A percentile compares a stretch with the other conserved stretches of the same genome.
Evolutionary conservation across 2,797 vertebrate species (phyloP).

Genomic region (Coregonus sp.): DNA sequence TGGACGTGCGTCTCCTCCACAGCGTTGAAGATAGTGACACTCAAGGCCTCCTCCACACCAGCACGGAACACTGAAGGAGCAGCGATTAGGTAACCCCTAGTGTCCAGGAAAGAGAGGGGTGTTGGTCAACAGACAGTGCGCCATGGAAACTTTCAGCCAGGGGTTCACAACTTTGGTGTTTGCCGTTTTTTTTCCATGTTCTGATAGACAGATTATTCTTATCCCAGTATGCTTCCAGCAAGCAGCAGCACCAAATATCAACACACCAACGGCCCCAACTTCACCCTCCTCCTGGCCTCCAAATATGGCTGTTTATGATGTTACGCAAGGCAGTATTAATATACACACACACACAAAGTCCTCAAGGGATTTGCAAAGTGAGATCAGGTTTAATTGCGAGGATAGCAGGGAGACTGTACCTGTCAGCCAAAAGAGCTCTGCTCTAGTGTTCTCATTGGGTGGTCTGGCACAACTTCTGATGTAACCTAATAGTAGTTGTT

Average conservation of each 20-base stretch:
- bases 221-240: too few species aligned
- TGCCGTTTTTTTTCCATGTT: too few species aligned
- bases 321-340: too few species aligned
- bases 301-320: too few species aligned
- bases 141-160: too few species aligned
- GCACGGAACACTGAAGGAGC: conserved; percentile 89
- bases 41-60: conserved; percentile 86
- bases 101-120: neutral
- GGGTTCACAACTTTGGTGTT: too few species aligned
- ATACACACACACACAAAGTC: conserved; percentile 27
- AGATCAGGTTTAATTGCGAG: conserved; percentile 40
- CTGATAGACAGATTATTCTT: too few species aligned
- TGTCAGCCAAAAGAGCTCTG: conserved; percentile 41
- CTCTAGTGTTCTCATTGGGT: conserved; percentile 49
- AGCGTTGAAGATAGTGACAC: conserved; percentile 88
- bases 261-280: too few species aligned
- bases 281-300: too few species aligned
- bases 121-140: neutral
- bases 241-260: too few species aligned
- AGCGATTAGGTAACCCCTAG: conserved; percentile 88
- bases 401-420: conserved; percentile 39
- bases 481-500: conserved; percentile 46
- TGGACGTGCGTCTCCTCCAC: conserved; percentile 83
- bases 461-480: conserved; percentile 49
- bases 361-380: neutral